Percentiles rank a stretch among this genome's conserved stretches.
Conservation (phyloP, 2,797 vertebrate genomes). For the Etheostoma nigrum region DNA sequence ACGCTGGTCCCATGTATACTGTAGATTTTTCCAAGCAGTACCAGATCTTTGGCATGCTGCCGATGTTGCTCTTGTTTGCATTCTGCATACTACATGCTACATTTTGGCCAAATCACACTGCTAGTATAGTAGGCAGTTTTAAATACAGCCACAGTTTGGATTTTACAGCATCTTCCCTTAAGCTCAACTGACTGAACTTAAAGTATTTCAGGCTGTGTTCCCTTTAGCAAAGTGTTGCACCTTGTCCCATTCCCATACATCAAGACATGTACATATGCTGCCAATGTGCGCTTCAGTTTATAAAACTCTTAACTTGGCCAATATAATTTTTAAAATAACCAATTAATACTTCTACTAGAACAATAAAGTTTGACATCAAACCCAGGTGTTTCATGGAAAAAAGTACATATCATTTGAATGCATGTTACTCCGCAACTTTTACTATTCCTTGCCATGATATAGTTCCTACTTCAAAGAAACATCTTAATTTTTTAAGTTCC, state of each 20-base stretch:
- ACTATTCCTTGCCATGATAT: constrained; percentile 66
- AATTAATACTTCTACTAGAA: constrained; percentile 84
- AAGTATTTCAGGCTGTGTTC: constrained; percentile 74
- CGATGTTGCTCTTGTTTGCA: too few relatives aligned
- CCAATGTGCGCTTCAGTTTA: constrained; percentile 81
- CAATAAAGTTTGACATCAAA: constrained; percentile 86
- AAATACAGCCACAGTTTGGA: constrained; percentile 10
- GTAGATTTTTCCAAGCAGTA: too few relatives aligned
- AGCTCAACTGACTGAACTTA: constrained; percentile 50
- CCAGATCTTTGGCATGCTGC: too few relatives aligned
- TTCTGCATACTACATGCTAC: too few relatives aligned
- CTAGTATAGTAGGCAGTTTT: too few relatives aligned
- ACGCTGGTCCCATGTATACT: too few relatives aligned
- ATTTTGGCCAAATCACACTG: too few relatives aligned
- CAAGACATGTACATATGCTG: constrained; percentile 77
- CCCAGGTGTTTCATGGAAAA: constrained; percentile 81
- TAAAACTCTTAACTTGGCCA: constrained; percentile 80
- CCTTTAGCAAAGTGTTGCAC: constrained; percentile 64
- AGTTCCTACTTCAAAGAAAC: constrained; percentile 85
- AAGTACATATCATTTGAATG: constrained; percentile 78
- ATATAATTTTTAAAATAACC: constrained; percentile 87
- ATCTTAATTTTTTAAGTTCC: constrained; percentile 81
- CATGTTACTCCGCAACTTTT: constrained; percentile 71
- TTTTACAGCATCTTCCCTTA: constrained; percentile 65
- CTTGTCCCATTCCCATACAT: constrained; percentile 71